Conservation (phyloP, 2,797 vertebrate genomes). For the Huso huso region DNA sequence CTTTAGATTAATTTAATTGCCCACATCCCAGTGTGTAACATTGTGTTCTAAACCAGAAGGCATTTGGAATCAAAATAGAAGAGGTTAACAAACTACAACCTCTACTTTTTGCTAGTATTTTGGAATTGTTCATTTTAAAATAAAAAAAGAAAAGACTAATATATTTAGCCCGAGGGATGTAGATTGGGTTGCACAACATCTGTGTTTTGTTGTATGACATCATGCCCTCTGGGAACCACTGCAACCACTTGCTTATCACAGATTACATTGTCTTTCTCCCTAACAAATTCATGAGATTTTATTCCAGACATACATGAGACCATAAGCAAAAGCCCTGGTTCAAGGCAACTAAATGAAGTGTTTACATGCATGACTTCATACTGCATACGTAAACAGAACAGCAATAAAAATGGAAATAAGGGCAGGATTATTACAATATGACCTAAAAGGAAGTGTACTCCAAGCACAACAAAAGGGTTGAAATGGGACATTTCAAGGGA, state of each 20-base stretch:
- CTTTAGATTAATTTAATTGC: too few species aligned
- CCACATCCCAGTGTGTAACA: too few species aligned
- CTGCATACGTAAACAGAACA: constrained; percentile 35
- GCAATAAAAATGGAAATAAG: constrained; percentile 69
- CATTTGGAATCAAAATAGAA: background rate
- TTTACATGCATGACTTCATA: constrained; percentile 60
- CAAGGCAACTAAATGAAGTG: constrained; percentile 49
- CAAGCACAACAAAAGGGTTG: too few species aligned
- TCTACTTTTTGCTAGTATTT: background rate
- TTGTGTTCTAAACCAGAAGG: background rate
- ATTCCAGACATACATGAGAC: background rate
- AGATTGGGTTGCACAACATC: constrained; percentile 22
- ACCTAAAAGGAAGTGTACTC: too few species aligned
- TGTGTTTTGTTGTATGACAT: constrained; percentile 22
- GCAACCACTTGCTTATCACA: constrained; percentile 16
- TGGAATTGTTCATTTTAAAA: background rate
- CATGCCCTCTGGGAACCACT: constrained; percentile 15
- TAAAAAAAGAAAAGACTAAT: too few species aligned
- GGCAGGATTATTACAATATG: constrained; percentile 47
- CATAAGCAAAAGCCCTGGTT: constrained; percentile 14
- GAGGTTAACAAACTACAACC: background rate
- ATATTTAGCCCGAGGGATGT: constrained; percentile 1
- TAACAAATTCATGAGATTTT: background rate
- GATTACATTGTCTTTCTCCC: constrained; percentile 12
- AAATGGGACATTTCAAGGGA: too few species aligned